phyloP scores from a whole-genome alignment of 2,888 invertebrate genomes.

The Cryptosula pallasiana region DNA sequence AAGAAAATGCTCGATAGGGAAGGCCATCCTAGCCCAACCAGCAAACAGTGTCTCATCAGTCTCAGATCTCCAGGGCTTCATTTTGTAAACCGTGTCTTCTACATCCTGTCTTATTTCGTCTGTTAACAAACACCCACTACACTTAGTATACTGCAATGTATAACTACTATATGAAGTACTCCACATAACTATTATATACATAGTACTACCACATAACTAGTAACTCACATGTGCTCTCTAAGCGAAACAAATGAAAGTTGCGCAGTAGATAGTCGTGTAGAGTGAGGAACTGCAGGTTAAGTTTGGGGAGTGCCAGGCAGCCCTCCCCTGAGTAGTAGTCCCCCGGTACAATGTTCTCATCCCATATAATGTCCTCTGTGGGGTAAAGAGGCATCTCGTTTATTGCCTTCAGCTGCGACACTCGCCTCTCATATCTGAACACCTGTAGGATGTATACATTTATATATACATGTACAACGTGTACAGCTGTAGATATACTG shows the following conservation, averaged over 20 bases:
- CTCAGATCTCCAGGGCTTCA: conserved; percentile 87
- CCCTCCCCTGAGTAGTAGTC: conserved; percentile 94
- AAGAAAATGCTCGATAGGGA: conserved; percentile 83
- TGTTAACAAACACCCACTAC: too few species aligned
- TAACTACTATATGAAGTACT: too few species aligned
- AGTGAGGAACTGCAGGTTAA: conserved; percentile 96
- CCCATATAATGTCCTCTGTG: conserved; percentile 96
- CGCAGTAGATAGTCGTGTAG: conserved; percentile 93
- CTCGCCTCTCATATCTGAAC: conserved; percentile 70
- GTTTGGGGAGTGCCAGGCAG: conserved; percentile 82
- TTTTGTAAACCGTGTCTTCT: conserved; percentile 88
- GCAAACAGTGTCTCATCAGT: conserved; percentile 75
- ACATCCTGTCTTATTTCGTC: conserved; percentile 98
- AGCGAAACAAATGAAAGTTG: conserved; percentile 92
- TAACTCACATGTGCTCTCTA: conserved; percentile 91
- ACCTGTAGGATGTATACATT: too few species aligned
- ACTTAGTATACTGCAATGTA: too few species aligned
- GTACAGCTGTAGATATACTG: too few species aligned
- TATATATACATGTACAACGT: too few species aligned
- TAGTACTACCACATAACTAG: too few species aligned
- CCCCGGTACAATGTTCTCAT: conserved; percentile 95
- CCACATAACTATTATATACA: too few species aligned
- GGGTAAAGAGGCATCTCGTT: conserved; percentile 98
- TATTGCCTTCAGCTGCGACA: conserved; percentile 86
- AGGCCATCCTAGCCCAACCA: conserved; percentile 98